Base-by-base conservation (phyloP, 2,888 invertebrate genomes). In the Meloe dianella region DNA sequence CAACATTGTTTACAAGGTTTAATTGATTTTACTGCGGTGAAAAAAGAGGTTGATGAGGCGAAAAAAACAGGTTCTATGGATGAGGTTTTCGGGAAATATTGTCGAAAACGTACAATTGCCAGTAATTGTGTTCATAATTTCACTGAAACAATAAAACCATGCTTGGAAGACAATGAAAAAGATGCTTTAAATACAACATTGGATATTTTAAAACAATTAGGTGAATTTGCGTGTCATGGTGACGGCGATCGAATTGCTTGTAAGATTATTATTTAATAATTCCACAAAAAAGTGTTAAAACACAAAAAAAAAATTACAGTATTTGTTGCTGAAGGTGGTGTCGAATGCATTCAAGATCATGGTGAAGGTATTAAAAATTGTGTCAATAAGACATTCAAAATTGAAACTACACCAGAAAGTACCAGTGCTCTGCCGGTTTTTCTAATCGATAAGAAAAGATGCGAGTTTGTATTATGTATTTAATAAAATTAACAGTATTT, bases 201-300 rank as follows among this genome's bases (percentile, higher is more conserved):
- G 77, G 91, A 91, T 72, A 88, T 93, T 41, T 87, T 92, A 0
- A 87, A 90, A 41, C 90, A 91, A 70, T 83, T 94, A 0, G 84
- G 90, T 0, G 88, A 90, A 72, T 94, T 94, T 79, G 85, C 92
- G 27, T 94, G 94, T 79, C 89, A 86, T 77, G 93, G 93, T 75
- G 92, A 93, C 74, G 94, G 94, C 9, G 93, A 94, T 80, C 89
- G 93, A 74, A 91, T 94, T 75, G 93, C 94, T 0, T 84, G 92
- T 92, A 81, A 86, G 90, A 87, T n/a, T 14, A 59, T n/a, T 29
- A 12, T 12, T 27, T 2, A 17, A 12, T 1, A 8, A 10, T 27
- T n/a, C n/a, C n/a, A n/a, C 27, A 51, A 17, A 17, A 3, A 24
- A 47, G 3, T 29, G 24, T 12, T 47, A 1, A 29, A 6, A 6